Evolutionary conservation across 2,113 vertebrate species (phyloP).

Genomic region (Galemys pyrenaicus): DNA sequence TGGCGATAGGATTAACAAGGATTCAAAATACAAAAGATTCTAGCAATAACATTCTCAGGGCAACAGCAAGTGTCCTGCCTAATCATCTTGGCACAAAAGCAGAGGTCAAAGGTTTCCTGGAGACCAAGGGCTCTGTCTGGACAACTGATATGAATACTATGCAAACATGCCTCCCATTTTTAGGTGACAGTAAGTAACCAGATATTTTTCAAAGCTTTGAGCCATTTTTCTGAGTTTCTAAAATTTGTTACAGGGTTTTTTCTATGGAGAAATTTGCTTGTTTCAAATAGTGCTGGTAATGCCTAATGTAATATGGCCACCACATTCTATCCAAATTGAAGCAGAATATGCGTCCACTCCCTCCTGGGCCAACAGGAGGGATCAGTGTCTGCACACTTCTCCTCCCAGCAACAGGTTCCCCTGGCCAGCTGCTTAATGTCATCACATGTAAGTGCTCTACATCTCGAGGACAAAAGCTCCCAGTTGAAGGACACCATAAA

Average conservation of each 20-base stretch:
- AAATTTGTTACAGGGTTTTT: neutral
- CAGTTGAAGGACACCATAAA: neutral
- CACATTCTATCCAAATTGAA: neutral
- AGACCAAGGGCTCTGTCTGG: neutral
- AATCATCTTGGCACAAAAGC: neutral
- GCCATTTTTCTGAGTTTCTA: neutral
- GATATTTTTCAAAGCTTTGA: neutral
- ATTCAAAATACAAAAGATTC: neutral
- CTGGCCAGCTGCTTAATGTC: neutral
- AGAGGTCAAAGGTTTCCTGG: neutral
- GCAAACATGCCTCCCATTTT: neutral
- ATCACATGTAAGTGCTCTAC: neutral
- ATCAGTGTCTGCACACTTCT: neutral
- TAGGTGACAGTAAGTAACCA: neutral
- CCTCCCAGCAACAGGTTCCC: neutral
- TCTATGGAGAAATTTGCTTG: neutral
- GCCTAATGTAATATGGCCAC: fast-evolving
- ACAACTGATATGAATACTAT: neutral
- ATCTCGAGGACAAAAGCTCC: neutral
- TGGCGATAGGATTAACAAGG: neutral
- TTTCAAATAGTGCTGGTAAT: neutral
- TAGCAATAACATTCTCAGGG: neutral
- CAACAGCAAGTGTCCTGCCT: neutral
- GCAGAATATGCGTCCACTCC: neutral
- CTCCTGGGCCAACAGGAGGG: neutral